phyloP scores from a whole-genome alignment of 2,888 invertebrate genomes.

The Crossocerus cetratus region DNA sequence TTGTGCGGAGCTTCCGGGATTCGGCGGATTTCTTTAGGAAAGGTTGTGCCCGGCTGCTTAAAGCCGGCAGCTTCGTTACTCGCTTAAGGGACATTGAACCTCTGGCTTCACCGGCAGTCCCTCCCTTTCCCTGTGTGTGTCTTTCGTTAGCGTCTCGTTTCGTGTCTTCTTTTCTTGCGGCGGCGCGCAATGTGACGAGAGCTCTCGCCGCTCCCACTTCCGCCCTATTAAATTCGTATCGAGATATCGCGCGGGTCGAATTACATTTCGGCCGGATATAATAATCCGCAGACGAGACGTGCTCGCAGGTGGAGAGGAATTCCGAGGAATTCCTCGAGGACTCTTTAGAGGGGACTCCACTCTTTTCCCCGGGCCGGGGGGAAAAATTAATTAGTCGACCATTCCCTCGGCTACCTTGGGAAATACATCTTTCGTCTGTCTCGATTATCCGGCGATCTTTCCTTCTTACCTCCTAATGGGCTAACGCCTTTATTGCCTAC shows the following conservation, averaged over 20 bases:
- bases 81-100: slow-evolving; percentile 21
- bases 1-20: too few species aligned
- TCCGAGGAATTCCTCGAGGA: slow-evolving; percentile 24
- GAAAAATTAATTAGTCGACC: slow-evolving; percentile 56
- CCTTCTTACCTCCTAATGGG: slow-evolving; percentile 21
- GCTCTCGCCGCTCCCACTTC: neutral
- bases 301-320: slow-evolving; percentile 3
- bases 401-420: neutral
- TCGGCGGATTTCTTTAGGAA: too few species aligned
- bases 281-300: slow-evolving; percentile 20
- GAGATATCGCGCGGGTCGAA: slow-evolving; percentile 19
- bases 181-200: neutral
- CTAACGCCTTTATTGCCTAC: slow-evolving; percentile 28
- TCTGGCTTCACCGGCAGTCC: neutral
- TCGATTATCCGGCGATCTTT: too few species aligned
- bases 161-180: neutral
- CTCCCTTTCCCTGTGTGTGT: neutral
- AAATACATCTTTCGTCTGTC: too few species aligned
- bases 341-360: neutral
- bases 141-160: neutral
- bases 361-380: slow-evolving; percentile 8
- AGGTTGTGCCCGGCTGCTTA: too few species aligned
- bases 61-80: neutral
- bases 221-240: slow-evolving; percentile 5
- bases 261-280: slow-evolving; percentile 35